Evolutionary conservation across 2,888 invertebrate species (phyloP), one percentile per base, ranked within the genome.

Genomic region (Terebella lapidaria): DNA sequence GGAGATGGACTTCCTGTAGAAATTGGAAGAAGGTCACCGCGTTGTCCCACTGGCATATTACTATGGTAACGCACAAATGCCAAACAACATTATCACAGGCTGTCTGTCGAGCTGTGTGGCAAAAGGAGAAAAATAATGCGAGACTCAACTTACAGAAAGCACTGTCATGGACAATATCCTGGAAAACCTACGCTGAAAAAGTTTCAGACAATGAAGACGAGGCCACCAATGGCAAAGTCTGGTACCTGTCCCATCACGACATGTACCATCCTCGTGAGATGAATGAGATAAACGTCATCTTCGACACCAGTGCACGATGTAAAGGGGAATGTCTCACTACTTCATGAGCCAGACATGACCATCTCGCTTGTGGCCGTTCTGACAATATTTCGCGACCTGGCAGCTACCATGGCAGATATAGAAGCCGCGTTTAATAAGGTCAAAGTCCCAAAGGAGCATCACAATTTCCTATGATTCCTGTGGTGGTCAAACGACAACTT

Each of bases 221-320:
- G 10, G 27, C 27, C 10, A 15, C 26, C 5, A 15, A 27, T 10
- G 22, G 53, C 26, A 52, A 29, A 5, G 27, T 22, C 4, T 56
- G 45, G 46, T 56, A 56, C 56, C 18, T 56, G n/a, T 47, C 56
- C 3, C 56, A 56, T 22, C 56, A 56, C 26, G 47, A 5, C 18
- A 47, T 56, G 22, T 49, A 25, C 18, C 45, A 56, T 22, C 45
- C 26, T 3, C 4, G 18, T 4, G 49, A 56, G 18, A 22, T 47
- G n/a, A 27, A 24, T 4, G 49, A 56, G 26, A n/a, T 56, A 5
- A 4, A 47, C 15, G 27, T 56, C n/a, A 27, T 56, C 3, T 56
- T 56, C 26, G 56, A 56, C 27, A 3, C 15, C 27, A 26, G 25
- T 4, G 56, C 56, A 22, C 22, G n/a, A n/a, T 56, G 18, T 26